phyloP scores from a whole-genome alignment of 2,888 invertebrate species.

The Scrobipalpa atriplicella region DNA sequence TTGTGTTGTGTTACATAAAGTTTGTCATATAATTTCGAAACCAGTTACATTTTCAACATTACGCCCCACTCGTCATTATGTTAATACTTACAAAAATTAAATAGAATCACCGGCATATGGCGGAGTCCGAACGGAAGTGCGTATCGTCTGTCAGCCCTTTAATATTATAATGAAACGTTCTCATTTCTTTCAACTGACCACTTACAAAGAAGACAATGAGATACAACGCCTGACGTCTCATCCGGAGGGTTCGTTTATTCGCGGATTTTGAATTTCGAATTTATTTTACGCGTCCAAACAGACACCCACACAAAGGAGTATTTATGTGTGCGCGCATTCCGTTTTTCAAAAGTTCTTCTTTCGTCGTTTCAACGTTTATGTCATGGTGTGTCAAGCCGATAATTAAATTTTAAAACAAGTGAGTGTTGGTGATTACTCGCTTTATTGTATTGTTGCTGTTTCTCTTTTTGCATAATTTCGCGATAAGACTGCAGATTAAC shows the following conservation, averaged over 20 bases:
- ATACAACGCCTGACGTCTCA: slow-evolving; percentile 64
- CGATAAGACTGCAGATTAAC: neutral
- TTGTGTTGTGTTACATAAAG: slow-evolving; percentile 2
- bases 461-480: neutral
- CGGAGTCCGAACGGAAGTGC: slow-evolving; percentile 75
- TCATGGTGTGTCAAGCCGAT: slow-evolving; percentile 25
- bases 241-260: slow-evolving; percentile 59
- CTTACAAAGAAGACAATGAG: slow-evolving; percentile 76
- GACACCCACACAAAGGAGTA: slow-evolving; percentile 16
- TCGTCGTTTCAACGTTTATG: slow-evolving; percentile 28
- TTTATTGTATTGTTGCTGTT: neutral
- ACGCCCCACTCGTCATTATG: slow-evolving; percentile 50
- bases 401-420: slow-evolving; percentile 30
- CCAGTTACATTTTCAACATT: slow-evolving; percentile 36
- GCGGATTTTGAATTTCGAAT: slow-evolving; percentile 47
- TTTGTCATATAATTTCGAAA: slow-evolving; percentile 30
- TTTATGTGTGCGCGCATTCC: slow-evolving; percentile 26
- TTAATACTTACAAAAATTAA: slow-evolving; percentile 53
- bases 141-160: slow-evolving; percentile 78
- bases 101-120: slow-evolving; percentile 71
- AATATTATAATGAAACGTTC: slow-evolving; percentile 76
- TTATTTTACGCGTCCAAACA: slow-evolving; percentile 41
- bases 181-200: slow-evolving; percentile 78
- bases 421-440: slow-evolving; percentile 20
- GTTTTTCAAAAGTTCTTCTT: slow-evolving; percentile 35